phyloP scores from a whole-genome alignment of 2,888 invertebrate genomes.

The Lottia scabra region DNA sequence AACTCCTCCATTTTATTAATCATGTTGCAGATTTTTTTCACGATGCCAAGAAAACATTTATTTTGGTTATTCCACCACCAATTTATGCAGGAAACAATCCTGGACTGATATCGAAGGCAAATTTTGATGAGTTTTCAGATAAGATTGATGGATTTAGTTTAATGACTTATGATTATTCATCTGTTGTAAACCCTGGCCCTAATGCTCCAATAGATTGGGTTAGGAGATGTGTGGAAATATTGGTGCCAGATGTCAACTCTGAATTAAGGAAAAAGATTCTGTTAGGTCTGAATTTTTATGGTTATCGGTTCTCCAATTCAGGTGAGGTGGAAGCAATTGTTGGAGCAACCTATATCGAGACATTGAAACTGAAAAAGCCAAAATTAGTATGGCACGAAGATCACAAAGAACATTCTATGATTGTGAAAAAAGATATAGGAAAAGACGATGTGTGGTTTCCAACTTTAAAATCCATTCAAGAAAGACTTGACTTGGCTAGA shows the following conservation, averaged over 20 bases:
- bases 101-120: conserved; percentile 71
- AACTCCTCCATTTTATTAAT: conserved; percentile 64
- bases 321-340: conserved; percentile 83
- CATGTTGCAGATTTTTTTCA: conserved; percentile 62
- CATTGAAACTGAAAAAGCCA: conserved; percentile 81
- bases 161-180: conserved; percentile 97
- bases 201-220: conserved; percentile 91
- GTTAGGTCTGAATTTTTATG: conserved; percentile 93
- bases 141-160: conserved; percentile 88
- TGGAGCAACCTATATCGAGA: conserved; percentile 76
- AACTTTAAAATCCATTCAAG: conserved; percentile 85
- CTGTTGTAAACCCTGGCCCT: conserved; percentile 76
- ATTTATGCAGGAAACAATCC: conserved; percentile 47
- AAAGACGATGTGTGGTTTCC: conserved; percentile 87
- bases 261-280: conserved; percentile 82
- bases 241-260: conserved; percentile 74
- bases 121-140: conserved; percentile 83
- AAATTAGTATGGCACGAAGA: conserved; percentile 83
- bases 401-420: conserved; percentile 83
- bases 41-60: conserved; percentile 51
- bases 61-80: conserved; percentile 65
- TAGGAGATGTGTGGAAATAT: conserved; percentile 79
- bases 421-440: conserved; percentile 79
- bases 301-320: conserved; percentile 84
- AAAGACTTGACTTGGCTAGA: conserved; percentile 82